These are phyloP conservation scores for Drosophila varians DNA, from an alignment of 1,140 invertebrate genomes.

Conservation along the genomic window DNA sequence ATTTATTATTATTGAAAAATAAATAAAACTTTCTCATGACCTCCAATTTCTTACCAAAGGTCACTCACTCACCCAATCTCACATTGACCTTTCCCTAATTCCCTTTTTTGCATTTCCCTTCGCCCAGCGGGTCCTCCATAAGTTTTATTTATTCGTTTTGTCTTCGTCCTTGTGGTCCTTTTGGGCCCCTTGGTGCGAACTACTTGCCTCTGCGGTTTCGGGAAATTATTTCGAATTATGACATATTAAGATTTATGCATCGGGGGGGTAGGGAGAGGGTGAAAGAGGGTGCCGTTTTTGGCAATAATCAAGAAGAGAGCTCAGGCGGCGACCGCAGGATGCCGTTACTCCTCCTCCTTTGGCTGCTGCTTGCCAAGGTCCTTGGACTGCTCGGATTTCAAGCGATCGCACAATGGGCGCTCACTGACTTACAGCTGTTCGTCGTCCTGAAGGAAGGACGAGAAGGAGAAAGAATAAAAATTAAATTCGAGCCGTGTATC, in stretches of 20 bases:
- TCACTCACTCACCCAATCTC: not conserved
- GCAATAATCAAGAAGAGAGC: conserved; percentile 27
- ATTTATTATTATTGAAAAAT: no score
- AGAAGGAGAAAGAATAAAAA: not conserved
- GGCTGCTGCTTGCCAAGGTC: conserved; percentile 18
- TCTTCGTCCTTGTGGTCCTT: conserved; percentile 1
- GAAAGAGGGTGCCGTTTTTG: conserved; percentile 24
- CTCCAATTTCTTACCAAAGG: not conserved
- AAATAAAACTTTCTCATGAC: not conserved
- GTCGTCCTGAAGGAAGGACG: not conserved
- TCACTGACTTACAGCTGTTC: conserved; percentile 67
- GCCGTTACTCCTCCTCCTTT: conserved; percentile 12
- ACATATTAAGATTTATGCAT: conserved; percentile 77
- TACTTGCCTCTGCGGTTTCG: conserved; percentile 54
- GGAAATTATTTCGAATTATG: conserved; percentile 78
- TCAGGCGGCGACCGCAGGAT: conserved; percentile 62
- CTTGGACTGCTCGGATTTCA: conserved; percentile 61
- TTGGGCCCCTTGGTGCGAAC: conserved; percentile 43
- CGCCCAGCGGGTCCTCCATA: conserved; percentile 51
- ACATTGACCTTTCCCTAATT: conserved; percentile 1
- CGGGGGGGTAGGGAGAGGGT: conserved; percentile 16
- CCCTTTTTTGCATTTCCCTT: conserved; percentile 14
- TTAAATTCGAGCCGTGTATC: conserved; percentile 34
- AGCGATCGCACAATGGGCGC: conserved; percentile 58
- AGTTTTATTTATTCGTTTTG: not conserved